phyloP scores from a whole-genome alignment of 1,140 invertebrate genomes.

The Onthophagus taurus region DNA sequence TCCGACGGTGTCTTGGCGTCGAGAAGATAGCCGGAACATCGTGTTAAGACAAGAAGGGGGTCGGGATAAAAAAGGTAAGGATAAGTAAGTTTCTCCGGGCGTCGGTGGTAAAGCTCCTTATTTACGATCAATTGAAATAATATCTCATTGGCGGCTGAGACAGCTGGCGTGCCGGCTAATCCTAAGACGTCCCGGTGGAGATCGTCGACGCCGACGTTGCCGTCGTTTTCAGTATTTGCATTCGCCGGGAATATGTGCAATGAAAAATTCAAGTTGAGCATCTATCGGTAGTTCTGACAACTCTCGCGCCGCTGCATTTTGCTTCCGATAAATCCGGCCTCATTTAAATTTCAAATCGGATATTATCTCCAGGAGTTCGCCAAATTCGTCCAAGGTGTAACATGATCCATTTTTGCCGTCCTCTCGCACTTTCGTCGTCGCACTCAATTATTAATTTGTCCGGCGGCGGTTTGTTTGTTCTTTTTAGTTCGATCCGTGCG shows the following conservation, averaged over 20 bases:
- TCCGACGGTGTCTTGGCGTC: slow-evolving; percentile 66
- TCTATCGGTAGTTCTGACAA: slow-evolving; percentile 30
- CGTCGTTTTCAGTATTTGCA: slow-evolving; percentile 20
- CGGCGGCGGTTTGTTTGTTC: slow-evolving; percentile 2
- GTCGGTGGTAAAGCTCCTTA: slow-evolving; percentile 19
- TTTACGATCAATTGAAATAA: slow-evolving; percentile 26
- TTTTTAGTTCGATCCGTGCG: neutral
- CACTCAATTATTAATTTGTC: slow-evolving; percentile 10
- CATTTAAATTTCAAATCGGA: slow-evolving; percentile 35
- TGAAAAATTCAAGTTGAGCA: slow-evolving; percentile 32
- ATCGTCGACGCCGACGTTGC: no score
- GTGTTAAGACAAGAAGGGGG: slow-evolving; percentile 55
- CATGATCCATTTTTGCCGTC: no score
- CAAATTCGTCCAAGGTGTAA: no score
- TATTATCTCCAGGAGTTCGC: slow-evolving; percentile 23
- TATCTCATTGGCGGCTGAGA: slow-evolving; percentile 25
- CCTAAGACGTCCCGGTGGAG: slow-evolving; percentile 21
- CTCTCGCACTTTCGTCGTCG: no score
- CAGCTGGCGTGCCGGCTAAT: slow-evolving; percentile 23
- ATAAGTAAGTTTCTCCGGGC: no score
- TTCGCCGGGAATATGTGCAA: slow-evolving; percentile 27
- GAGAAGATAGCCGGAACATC: slow-evolving; percentile 67
- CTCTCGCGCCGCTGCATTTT: slow-evolving; percentile 28
- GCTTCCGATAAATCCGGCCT: slow-evolving; percentile 30
- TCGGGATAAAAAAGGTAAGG: slow-evolving; percentile 55